Conservation (phyloP, 2,113 vertebrate genomes). For the Saccopteryx leptura region DNA sequence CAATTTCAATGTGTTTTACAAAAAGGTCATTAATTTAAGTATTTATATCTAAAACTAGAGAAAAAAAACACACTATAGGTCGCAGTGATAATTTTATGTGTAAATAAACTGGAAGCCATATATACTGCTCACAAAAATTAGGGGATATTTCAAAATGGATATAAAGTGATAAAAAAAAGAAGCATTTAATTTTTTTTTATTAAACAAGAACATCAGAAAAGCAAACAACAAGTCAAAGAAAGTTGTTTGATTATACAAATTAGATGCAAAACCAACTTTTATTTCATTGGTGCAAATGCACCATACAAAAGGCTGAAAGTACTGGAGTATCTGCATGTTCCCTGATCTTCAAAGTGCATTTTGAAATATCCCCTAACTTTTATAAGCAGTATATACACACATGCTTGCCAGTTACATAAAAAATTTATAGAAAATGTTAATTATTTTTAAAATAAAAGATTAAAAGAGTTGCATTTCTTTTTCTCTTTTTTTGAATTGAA, state of each 20-base stretch:
- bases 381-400: not conserved
- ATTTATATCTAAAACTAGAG: conserved; percentile 36
- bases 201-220: no score
- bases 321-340: no score
- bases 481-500: not conserved
- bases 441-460: conserved; percentile 59
- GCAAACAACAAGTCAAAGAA: no score
- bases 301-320: no score
- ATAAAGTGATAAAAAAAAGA: no score
- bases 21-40: not conserved
- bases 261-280: no score
- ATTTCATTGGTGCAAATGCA: no score
- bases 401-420: not conserved
- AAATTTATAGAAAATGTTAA: conserved; percentile 28
- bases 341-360: no score
- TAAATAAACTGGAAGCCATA: not conserved
- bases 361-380: no score
- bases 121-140: not conserved
- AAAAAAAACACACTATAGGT: not conserved
- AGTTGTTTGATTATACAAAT: no score
- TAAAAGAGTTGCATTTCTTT: not conserved
- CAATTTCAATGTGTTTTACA: not conserved
- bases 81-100: conserved; percentile 31
- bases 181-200: no score
- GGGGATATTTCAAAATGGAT: no score